These are phyloP conservation scores for Passer montanus DNA, from an alignment of 2,113 vertebrate genomes.

Conservation along the genomic window DNA sequence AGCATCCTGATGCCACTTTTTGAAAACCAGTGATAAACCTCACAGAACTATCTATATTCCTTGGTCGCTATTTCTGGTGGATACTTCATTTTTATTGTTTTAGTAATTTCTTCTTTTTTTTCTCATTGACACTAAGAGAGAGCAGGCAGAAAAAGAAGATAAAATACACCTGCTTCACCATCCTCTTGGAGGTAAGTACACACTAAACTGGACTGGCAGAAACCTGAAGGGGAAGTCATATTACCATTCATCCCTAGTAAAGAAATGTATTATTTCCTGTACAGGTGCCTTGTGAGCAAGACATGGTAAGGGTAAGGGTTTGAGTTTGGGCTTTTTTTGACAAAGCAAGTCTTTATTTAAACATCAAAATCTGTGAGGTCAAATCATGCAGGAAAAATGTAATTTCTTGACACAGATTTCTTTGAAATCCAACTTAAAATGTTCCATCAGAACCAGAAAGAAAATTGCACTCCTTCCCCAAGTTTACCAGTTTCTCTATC, in stretches of 20 bases:
- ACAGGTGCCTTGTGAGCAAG: background rate
- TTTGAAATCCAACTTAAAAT: background rate
- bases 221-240: background rate
- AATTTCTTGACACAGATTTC: background rate
- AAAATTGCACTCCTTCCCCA: background rate
- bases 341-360: background rate
- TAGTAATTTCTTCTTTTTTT: background rate
- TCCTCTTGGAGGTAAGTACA: background rate
- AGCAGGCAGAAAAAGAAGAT: background rate
- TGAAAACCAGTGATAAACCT: background rate
- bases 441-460: background rate
- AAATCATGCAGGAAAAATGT: background rate
- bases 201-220: background rate
- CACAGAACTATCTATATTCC: background rate
- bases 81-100: conserved; percentile 42
- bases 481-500: background rate
- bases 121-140: background rate
- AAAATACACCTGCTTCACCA: background rate
- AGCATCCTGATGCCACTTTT: background rate
- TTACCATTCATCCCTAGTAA: background rate
- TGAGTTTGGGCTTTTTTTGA: background rate
- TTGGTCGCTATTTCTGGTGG: background rate
- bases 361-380: background rate
- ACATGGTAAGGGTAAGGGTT: background rate
- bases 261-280: background rate